These are phyloP conservation scores for Cephus pulcher DNA, from an alignment of 2,888 invertebrate genomes.

Conservation along the genomic window DNA sequence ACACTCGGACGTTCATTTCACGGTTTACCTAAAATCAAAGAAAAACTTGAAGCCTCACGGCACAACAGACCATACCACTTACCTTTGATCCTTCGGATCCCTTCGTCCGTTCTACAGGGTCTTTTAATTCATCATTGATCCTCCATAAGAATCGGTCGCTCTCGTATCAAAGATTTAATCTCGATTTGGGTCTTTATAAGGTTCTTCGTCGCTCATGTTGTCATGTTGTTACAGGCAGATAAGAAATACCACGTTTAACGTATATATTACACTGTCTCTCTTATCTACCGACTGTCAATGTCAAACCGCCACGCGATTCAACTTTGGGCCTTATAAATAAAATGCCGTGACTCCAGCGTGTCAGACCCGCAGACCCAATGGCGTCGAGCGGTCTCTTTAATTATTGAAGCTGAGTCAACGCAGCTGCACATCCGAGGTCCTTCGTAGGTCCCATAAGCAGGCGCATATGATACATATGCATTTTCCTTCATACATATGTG, in stretches of 20 bases:
- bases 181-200: neutral
- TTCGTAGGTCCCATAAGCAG: neutral
- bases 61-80: neutral
- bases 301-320: neutral
- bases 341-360: neutral
- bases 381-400: conserved; percentile 35
- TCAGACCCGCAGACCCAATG: conserved; percentile 32
- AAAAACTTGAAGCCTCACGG: neutral
- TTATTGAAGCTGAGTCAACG: conserved; percentile 40
- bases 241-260: neutral
- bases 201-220: neutral
- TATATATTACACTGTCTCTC: neutral
- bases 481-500: neutral
- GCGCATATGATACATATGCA: neutral
- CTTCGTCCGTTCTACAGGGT: neutral
- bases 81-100: neutral
- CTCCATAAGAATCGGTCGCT: neutral
- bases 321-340: neutral
- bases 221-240: neutral
- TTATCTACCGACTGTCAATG: neutral
- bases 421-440: conserved; percentile 19
- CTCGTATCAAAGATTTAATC: neutral
- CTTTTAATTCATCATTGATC: neutral
- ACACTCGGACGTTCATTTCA: neutral
- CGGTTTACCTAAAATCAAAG: neutral